phyloP scores from a whole-genome alignment of 2,888 invertebrate species.

The Thecophora atra region DNA sequence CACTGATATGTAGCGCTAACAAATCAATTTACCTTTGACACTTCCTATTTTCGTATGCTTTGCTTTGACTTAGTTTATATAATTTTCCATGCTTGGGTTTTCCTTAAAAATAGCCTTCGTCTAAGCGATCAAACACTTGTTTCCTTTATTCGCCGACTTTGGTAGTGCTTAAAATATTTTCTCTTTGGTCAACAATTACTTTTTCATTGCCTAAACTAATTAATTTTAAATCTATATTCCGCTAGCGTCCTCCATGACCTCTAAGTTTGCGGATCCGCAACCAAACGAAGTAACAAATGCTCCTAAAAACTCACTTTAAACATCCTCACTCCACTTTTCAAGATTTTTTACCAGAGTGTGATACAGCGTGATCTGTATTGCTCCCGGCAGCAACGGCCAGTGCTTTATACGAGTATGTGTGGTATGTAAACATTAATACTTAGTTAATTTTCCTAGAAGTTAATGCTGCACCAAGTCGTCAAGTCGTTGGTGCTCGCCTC shows the following conservation, averaged over 20 bases:
- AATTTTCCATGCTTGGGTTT: not conserved
- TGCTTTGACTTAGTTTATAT: not conserved
- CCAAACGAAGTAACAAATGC: slow-evolving; percentile 32
- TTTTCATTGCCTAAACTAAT: slow-evolving; percentile 37
- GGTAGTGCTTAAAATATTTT: slow-evolving; percentile 29
- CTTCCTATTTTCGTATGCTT: not conserved
- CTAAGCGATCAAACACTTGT: too few relatives aligned
- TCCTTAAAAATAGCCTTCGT: too few relatives aligned
- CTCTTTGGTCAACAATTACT: slow-evolving; percentile 53
- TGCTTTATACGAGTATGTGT: too few relatives aligned
- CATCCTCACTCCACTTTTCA: not conserved
- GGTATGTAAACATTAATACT: too few relatives aligned
- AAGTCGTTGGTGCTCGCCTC: too few relatives aligned
- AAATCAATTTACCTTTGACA: slow-evolving; percentile 60
- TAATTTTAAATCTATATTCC: not conserved
- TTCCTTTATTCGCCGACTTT: too few relatives aligned
- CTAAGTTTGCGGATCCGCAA: slow-evolving; percentile 27
- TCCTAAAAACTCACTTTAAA: not conserved
- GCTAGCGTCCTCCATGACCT: not conserved
- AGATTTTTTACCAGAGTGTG: not conserved
- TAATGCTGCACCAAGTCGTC: too few relatives aligned
- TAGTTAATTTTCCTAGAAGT: too few relatives aligned
- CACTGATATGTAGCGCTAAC: slow-evolving; percentile 67
- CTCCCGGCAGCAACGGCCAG: not conserved
- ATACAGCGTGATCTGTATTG: not conserved